These are phyloP conservation scores for Hanleya hanleyi DNA, from an alignment of 2,888 invertebrate species.

Conservation along the genomic window DNA sequence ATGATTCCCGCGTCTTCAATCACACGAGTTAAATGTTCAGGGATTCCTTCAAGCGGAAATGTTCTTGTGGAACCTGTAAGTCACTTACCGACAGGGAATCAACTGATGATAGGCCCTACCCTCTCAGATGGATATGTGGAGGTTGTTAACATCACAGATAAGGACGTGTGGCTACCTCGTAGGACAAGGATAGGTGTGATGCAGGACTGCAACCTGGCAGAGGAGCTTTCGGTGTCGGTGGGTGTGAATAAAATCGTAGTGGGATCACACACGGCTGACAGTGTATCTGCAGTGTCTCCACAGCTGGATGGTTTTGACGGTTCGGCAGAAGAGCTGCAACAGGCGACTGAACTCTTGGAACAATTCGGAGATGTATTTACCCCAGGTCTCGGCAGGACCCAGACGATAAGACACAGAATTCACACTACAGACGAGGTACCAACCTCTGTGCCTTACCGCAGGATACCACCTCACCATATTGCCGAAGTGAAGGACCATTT, in stretches of 20 bases:
- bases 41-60: background rate
- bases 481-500: background rate
- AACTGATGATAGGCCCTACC: background rate
- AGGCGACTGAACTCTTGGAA: background rate
- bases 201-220: background rate
- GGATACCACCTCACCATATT: background rate
- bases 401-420: background rate
- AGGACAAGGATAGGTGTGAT: background rate
- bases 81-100: background rate
- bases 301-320: background rate
- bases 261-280: background rate
- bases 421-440: background rate
- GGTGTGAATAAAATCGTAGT: background rate
- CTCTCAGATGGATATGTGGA: background rate
- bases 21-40: background rate
- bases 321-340: background rate
- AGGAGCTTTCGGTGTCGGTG: background rate
- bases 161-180: background rate
- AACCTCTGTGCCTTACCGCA: background rate
- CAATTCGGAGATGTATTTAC: background rate
- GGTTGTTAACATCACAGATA: background rate
- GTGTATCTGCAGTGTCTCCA: background rate
- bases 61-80: background rate
- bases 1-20: background rate
- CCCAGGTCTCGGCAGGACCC: background rate